phyloP scores from a whole-genome alignment of 1,140 invertebrate genomes.

The Drosophila yakuba region DNA sequence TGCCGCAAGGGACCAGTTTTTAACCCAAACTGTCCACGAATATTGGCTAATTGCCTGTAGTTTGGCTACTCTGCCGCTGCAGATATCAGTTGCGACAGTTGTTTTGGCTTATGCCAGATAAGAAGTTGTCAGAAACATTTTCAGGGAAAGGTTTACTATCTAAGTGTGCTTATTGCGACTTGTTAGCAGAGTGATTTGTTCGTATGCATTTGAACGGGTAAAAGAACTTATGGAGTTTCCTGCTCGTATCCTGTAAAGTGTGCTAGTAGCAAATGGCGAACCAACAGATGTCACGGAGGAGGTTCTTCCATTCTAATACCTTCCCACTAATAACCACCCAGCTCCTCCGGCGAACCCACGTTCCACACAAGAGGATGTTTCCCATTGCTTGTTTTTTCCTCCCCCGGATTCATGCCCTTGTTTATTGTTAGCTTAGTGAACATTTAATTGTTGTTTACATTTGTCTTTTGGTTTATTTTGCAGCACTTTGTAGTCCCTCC shows the following conservation, averaged over 20 bases:
- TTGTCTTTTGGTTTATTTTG: constrained; percentile 76
- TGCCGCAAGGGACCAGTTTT: neutral
- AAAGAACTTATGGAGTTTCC: too few species aligned
- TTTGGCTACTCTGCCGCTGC: neutral
- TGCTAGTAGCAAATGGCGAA: constrained; percentile 35
- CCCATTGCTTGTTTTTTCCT: neutral
- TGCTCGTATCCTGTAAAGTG: constrained; percentile 26
- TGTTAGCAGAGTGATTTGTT: too few species aligned
- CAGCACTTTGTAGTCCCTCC: constrained; percentile 37
- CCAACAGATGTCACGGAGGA: constrained; percentile 31
- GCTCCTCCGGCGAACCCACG: neutral
- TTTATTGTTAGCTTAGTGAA: constrained; percentile 77
- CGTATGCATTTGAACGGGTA: too few species aligned
- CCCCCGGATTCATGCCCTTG: constrained; percentile 9
- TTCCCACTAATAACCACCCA: neutral
- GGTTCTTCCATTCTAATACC: constrained; percentile 13
- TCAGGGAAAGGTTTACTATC: constrained; percentile 9
- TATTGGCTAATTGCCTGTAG: neutral
- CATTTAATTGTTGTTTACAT: constrained; percentile 83
- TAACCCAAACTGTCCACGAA: neutral
- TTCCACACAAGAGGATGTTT: neutral
- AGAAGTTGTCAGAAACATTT: neutral
- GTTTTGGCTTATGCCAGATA: constrained; percentile 10
- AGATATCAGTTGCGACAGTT: neutral
- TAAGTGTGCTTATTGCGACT: neutral